Conservation (phyloP, 2,113 vertebrate genomes). For the Phrynocephalus versicolor region DNA sequence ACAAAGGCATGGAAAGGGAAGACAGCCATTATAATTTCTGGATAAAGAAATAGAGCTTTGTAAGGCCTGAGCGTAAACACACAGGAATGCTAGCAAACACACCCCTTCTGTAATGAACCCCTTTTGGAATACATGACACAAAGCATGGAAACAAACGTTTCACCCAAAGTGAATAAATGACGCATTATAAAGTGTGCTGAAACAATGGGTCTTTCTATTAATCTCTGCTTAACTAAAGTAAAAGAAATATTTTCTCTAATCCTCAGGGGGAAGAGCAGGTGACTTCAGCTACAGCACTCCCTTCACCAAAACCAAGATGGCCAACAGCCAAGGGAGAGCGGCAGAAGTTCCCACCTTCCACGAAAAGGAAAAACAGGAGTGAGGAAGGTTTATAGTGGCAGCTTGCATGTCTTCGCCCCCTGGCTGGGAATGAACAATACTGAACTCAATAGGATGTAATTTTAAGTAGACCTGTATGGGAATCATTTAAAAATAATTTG, state of each 20-base stretch:
- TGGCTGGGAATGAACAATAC: no score
- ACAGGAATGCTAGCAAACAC: conserved; percentile 39
- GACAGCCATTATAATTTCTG: neutral
- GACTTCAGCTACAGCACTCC: no score
- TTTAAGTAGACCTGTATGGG: no score
- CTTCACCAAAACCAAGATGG: no score
- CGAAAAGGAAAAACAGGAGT: no score
- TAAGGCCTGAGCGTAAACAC: conserved; percentile 36
- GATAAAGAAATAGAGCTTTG: neutral
- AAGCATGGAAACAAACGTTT: conserved; percentile 33
- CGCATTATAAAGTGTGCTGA: conserved; percentile 22
- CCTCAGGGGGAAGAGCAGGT: neutral
- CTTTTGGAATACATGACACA: neutral
- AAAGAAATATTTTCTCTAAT: neutral
- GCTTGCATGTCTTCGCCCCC: no score
- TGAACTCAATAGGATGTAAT: no score
- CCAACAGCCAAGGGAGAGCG: no score
- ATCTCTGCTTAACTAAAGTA: neutral
- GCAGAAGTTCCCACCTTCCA: no score
- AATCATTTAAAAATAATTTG: no score
- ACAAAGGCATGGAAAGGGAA: neutral
- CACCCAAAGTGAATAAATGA: conserved; percentile 29
- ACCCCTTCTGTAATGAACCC: conserved; percentile 34
- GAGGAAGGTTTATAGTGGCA: no score
- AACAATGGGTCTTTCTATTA: neutral